These are phyloP conservation scores for Perdita meconis DNA, from an alignment of 2,888 invertebrate species.

Conservation along the genomic window DNA sequence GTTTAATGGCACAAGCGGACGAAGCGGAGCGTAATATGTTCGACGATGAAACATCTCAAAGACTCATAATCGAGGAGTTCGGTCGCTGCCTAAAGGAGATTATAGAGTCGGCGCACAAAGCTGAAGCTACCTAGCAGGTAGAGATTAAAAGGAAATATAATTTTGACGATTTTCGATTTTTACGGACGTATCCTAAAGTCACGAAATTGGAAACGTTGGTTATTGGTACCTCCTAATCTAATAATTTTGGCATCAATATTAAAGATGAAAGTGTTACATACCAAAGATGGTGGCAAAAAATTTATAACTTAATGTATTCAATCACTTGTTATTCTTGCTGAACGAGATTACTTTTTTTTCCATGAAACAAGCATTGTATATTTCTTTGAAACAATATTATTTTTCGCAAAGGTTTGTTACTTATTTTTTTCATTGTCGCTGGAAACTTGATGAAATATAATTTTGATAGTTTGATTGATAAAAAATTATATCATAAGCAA, in stretches of 20 bases:
- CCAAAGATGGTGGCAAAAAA: conserved; percentile 60
- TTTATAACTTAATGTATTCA: conserved; percentile 34
- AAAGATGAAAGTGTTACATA: conserved; percentile 55
- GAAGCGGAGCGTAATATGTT: conserved; percentile 89
- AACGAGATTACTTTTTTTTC: conserved; percentile 2
- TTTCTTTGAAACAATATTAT: not conserved
- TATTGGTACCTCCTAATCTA: conserved; percentile 45
- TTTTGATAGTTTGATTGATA: not conserved
- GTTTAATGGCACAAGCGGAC: conserved; percentile 96
- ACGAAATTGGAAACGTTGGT: conserved; percentile 42
- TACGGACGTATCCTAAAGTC: conserved; percentile 35
- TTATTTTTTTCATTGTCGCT: not conserved
- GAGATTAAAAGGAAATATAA: conserved; percentile 26
- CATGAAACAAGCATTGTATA: not conserved
- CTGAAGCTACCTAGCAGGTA: conserved; percentile 83
- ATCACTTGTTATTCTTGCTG: conserved; percentile 17
- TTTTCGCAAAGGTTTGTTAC: conserved; percentile 5
- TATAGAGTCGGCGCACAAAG: conserved; percentile 89
- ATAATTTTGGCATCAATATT: conserved; percentile 34
- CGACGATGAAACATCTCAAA: conserved; percentile 87
- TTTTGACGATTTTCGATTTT: conserved; percentile 28
- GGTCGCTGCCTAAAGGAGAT: conserved; percentile 97
- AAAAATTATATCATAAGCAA: conserved; percentile 7
- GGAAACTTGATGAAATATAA: not conserved
- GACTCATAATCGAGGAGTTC: conserved; percentile 96